phyloP scores from a whole-genome alignment of 1,140 invertebrate species.

The Phortica variegata region DNA sequence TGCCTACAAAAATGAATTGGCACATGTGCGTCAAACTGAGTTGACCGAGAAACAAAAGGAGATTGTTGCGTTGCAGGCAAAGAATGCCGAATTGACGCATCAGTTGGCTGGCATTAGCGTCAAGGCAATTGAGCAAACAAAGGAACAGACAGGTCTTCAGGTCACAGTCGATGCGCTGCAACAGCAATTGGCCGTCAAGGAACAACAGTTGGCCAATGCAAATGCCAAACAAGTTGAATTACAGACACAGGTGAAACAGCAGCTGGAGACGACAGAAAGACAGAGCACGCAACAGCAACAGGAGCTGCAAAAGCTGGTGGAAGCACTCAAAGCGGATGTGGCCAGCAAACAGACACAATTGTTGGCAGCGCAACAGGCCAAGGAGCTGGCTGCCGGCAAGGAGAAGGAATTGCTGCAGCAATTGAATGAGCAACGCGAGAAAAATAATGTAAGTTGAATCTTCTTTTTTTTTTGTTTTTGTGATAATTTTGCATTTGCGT shows the following conservation, averaged over 20 bases:
- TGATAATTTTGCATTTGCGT: constrained; percentile 37
- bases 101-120: constrained; percentile 10
- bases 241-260: neutral
- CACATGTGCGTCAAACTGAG: constrained; percentile 14
- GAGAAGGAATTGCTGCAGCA: constrained; percentile 58
- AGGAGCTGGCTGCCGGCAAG: constrained; percentile 31
- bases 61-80: neutral
- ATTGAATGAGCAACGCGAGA: constrained; percentile 68
- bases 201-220: neutral
- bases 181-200: constrained; percentile 19
- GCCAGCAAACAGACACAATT: constrained; percentile 31
- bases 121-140: constrained; percentile 7
- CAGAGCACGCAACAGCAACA: constrained; percentile 29
- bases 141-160: constrained; percentile 31
- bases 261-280: constrained; percentile 26
- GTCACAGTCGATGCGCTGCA: constrained; percentile 21
- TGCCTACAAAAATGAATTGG: constrained; percentile 20
- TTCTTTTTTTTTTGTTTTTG: neutral
- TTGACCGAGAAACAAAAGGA: constrained; percentile 12
- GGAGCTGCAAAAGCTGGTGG: constrained; percentile 14
- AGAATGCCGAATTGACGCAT: constrained; percentile 12
- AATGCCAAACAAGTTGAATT: neutral
- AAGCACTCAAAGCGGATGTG: constrained; percentile 9
- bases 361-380: constrained; percentile 28
- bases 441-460: constrained; percentile 72